Percentiles rank a stretch among this genome's conserved stretches.
phyloP scores from a whole-genome alignment of 2,113 vertebrate species.

The Lipophrys pholis region DNA sequence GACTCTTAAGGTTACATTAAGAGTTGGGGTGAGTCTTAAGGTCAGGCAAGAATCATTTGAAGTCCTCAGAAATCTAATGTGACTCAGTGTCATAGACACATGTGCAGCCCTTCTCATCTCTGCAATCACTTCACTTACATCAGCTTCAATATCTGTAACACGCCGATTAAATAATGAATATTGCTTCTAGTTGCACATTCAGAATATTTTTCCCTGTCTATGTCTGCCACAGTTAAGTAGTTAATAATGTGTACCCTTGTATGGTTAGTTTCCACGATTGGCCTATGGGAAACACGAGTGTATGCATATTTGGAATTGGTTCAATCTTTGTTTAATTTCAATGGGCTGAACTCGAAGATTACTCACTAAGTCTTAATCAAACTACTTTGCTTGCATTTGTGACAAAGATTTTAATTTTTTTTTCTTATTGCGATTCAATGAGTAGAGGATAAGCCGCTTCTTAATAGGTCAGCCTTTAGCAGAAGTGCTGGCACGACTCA shows the following conservation, averaged over 20 bases:
- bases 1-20: too few relatives aligned
- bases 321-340: slow-evolving; percentile 13
- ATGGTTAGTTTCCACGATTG: slow-evolving; percentile 10
- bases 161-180: not conserved
- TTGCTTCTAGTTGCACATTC: not conserved
- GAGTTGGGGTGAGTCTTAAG: too few relatives aligned
- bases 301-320: slow-evolving; percentile 5
- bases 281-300: not conserved
- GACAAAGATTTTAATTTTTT: not conserved
- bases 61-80: too few relatives aligned
- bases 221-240: slow-evolving; percentile 12
- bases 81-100: too few relatives aligned
- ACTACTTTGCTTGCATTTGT: not conserved
- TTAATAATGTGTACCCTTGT: slow-evolving; percentile 19
- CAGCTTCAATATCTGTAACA: not conserved
- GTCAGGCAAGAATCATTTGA: too few relatives aligned
- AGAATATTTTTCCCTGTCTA: not conserved
- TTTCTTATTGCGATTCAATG: not conserved
- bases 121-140: not conserved
- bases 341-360: slow-evolving; percentile 1
- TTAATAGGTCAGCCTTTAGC: not conserved
- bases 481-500: slow-evolving; percentile 2
- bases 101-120: too few relatives aligned
- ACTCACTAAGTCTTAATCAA: not conserved
- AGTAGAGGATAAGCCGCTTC: not conserved